Percentiles rank a stretch among this genome's conserved stretches.
Conservation (phyloP, 2,113 vertebrate genomes). For the Tenebrosternarchus preto region DNA sequence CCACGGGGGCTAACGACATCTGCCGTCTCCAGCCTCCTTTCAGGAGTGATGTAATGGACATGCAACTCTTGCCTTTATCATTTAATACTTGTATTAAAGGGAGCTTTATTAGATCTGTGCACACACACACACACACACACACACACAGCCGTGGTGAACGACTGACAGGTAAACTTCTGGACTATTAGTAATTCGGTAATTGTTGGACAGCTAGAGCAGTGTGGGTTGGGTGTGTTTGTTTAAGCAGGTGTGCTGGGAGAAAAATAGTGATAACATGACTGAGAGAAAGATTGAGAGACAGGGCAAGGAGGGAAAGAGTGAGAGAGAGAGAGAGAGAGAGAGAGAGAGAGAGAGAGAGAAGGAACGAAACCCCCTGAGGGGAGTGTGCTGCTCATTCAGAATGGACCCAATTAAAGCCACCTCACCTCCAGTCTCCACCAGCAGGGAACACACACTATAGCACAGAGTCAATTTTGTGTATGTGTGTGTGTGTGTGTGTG, state of each 20-base stretch:
- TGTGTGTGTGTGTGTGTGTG: constrained; percentile 30
- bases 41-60: too few species aligned
- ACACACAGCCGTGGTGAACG: too few species aligned
- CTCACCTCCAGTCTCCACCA: constrained; percentile 74
- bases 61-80: too few species aligned
- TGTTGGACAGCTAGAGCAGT: too few species aligned
- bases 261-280: constrained; percentile 13
- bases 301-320: constrained; percentile 31
- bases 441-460: constrained; percentile 57
- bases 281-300: neutral
- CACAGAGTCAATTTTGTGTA: constrained; percentile 50
- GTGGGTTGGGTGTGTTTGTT: constrained; percentile 29
- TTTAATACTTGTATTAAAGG: too few species aligned
- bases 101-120: too few species aligned
- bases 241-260: constrained; percentile 48
- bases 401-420: constrained; percentile 77
- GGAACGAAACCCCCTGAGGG: constrained; percentile 58
- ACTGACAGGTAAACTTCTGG: too few species aligned
- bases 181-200: too few species aligned
- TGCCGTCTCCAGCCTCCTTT: too few species aligned
- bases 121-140: too few species aligned
- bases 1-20: too few species aligned
- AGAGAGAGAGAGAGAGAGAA: constrained; percentile 43
- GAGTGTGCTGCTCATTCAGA: constrained; percentile 62
- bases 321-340: constrained; percentile 50